phyloP scores from a whole-genome alignment of 2,888 invertebrate genomes.

The Eledona agricola region DNA sequence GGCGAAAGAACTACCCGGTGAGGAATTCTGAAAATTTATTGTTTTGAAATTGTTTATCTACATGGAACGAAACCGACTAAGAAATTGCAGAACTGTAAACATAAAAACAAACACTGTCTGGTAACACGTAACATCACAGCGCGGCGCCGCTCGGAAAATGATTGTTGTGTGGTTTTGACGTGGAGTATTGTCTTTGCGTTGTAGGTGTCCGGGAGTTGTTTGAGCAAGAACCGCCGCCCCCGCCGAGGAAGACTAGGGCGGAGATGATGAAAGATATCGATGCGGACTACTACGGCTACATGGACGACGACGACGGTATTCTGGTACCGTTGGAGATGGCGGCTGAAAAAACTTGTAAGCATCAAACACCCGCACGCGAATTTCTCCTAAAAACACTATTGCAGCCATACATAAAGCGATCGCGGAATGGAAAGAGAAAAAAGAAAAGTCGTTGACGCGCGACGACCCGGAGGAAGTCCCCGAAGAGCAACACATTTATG shows the following conservation, averaged over 20 bases:
- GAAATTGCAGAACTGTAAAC: conserved; percentile 11
- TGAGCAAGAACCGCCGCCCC: conserved; percentile 92
- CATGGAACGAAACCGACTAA: conserved; percentile 9
- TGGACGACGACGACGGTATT: conserved; percentile 98
- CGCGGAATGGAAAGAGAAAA: conserved; percentile 76
- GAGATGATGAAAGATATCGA: conserved; percentile 98
- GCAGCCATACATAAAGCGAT: conserved; percentile 69
- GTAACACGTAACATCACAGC: conserved; percentile 36
- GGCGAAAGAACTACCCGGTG: conserved; percentile 94
- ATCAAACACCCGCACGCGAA: conserved; percentile 2
- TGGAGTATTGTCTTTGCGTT: conserved; percentile 36
- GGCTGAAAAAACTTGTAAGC: conserved; percentile 75
- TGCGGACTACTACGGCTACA: conserved; percentile 98
- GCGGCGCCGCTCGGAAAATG: conserved; percentile 11
- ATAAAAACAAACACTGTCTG: conserved; percentile 26
- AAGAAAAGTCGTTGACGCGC: conserved; percentile 66
- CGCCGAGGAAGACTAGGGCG: conserved; percentile 89
- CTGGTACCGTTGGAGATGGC: conserved; percentile 86
- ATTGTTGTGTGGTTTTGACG: conserved; percentile 14
- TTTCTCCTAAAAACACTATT: conserved; percentile 36
- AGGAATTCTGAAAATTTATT: conserved; percentile 23
- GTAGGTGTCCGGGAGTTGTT: conserved; percentile 94
- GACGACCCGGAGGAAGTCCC: conserved; percentile 68
- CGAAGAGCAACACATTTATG: conserved; percentile 79
- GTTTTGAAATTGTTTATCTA: conserved; percentile 20